Base-by-base conservation (phyloP, 2,888 invertebrate species). In the Micropterix aruncella region DNA sequence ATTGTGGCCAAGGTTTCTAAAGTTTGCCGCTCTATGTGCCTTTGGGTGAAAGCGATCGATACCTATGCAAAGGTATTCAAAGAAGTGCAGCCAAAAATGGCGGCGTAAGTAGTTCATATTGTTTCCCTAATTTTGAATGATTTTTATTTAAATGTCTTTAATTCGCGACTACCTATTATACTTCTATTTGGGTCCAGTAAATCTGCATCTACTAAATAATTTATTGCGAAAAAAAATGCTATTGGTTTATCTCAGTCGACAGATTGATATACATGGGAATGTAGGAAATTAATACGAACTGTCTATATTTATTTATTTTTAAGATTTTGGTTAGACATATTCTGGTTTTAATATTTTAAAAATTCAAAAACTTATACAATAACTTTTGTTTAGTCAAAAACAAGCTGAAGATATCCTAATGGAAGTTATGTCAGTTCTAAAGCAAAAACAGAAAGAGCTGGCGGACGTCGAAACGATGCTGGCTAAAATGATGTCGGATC, bases 21-120 rank as follows among this genome's bases (percentile, higher is more conserved):
- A 75, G 92, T 91, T 1, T 91, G 92, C 56, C 83, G 82, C 52
- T 92, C 91, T 5, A 80, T 94, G 66, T 91, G 92, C 53, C 75
- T 92, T 60, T 94, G 94, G 94, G 92, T 93, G 4, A 75, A 84
- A 57, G 93, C 94, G 0, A 84, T 94, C 51, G 89, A 92, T 54
- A 80, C 82, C 57, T 94, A 93, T 58, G 83, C 91, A 0, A 86
- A 85, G 63, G 84, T 92, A 1, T 90, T 81, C 61, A 77, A 80
- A 58, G 77, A 89, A 4, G 92, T 94, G 2, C 89, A 91, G 57
- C 93, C 93, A 0, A 94, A 94, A 63, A 79, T 87, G 44, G 70
- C 80, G 49, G 80, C 77, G 85, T 85, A 62, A 70, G 66, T 62
- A n/a, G n/a, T n/a, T n/a, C n/a, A n/a, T n/a, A n/a, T n/a, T n/a